These are phyloP conservation scores for Argopecten irradians DNA, from an alignment of 1,140 invertebrate genomes.

Conservation along the genomic window DNA sequence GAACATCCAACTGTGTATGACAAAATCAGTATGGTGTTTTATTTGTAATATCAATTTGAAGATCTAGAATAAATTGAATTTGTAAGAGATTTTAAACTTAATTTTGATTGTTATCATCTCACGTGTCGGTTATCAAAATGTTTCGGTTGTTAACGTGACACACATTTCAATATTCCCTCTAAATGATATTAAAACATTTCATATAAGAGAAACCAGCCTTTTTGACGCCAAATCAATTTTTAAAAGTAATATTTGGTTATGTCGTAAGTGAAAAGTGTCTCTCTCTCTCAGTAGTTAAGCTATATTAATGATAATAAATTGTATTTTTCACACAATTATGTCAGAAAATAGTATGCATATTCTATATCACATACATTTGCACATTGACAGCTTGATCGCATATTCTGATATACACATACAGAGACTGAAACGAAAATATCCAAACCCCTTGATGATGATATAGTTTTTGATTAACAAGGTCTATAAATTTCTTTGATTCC, in stretches of 20 bases:
- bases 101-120: neutral
- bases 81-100: neutral
- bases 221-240: constrained; percentile 9
- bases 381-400: too few species aligned
- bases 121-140: neutral
- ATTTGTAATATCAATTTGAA: neutral
- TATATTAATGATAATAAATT: too few species aligned
- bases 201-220: neutral
- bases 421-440: too few species aligned
- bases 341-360: too few species aligned
- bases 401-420: too few species aligned
- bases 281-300: neutral
- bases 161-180: neutral
- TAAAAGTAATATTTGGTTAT: neutral
- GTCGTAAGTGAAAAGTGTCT: neutral
- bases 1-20: neutral
- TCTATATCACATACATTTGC: too few species aligned
- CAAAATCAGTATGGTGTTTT: neutral
- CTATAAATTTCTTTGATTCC: too few species aligned
- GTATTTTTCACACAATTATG: too few species aligned
- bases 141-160: neutral
- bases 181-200: neutral
- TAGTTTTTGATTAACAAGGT: too few species aligned
- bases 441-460: too few species aligned
- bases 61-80: neutral